Percentiles rank a stretch among this genome's conserved stretches.
Conservation (phyloP, 2,113 vertebrate genomes). For the Peromyscus polionotus region DNA sequence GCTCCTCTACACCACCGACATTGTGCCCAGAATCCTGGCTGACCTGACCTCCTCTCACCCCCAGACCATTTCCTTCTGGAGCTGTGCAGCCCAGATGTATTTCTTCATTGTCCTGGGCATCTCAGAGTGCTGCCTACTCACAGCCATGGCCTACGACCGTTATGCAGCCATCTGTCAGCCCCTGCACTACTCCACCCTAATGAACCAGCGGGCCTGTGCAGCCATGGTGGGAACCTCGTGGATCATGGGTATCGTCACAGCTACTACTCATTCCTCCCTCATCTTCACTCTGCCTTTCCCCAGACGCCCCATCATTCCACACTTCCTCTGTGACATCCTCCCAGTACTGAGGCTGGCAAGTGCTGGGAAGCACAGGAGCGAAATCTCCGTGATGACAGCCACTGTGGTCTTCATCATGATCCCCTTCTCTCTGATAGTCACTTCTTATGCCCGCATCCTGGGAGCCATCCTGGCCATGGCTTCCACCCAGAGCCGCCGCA, state of each 20-base stretch:
- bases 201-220: conserved; percentile 43
- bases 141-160: conserved; percentile 76
- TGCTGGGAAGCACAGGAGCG: conserved; percentile 53
- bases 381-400: conserved; percentile 68
- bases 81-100: conserved; percentile 76
- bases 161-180: conserved; percentile 71
- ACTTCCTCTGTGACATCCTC: conserved; percentile 78
- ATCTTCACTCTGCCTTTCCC: conserved; percentile 77
- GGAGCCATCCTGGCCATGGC: conserved; percentile 67
- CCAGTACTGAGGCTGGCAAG: conserved; percentile 68
- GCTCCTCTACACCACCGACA: conserved; percentile 65
- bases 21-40: conserved; percentile 58
- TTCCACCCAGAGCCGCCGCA: conserved; percentile 58
- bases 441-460: conserved; percentile 70
- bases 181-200: conserved; percentile 65
- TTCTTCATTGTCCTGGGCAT: conserved; percentile 75
- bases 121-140: conserved; percentile 79
- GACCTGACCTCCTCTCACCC: not conserved
- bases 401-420: conserved; percentile 70
- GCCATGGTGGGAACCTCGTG: conserved; percentile 75
- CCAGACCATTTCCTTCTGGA: conserved; percentile 59
- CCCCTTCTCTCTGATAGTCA: conserved; percentile 78
- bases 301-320: conserved; percentile 5
- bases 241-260: conserved; percentile 70
- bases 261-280: conserved; percentile 70